A percentile compares a stretch with the other conserved stretches of the same genome.
Conservation (phyloP, 2,797 vertebrate genomes). For the Vespertilio murinus region DNA sequence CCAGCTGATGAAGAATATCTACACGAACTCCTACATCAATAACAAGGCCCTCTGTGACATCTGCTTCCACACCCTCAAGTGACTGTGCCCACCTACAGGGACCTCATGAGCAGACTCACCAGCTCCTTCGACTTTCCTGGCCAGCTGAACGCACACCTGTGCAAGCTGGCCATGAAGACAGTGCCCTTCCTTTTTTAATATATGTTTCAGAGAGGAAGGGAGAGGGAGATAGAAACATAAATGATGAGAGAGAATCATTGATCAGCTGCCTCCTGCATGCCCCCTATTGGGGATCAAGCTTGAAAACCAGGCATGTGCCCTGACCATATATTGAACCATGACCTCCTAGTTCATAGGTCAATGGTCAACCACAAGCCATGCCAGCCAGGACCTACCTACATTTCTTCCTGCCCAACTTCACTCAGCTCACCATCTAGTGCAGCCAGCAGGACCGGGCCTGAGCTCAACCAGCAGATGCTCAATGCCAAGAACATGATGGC, state of each 20-base stretch:
- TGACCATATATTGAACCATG: no score
- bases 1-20: conserved; percentile 89
- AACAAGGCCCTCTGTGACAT: conserved; percentile 88
- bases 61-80: conserved; percentile 90
- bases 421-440: conserved; percentile 84
- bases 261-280: no score
- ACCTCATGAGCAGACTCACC: conserved; percentile 88
- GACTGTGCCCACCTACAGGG: conserved; percentile 75
- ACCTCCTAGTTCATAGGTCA: no score
- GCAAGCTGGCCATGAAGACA: conserved; percentile 90
- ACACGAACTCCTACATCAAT: conserved; percentile 90
- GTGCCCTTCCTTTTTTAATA: conserved; percentile 84
- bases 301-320: no score
- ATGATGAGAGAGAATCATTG: no score
- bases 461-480: conserved; percentile 90
- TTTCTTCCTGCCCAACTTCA: conserved; percentile 90
- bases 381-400: conserved; percentile 82
- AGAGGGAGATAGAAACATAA: no score
- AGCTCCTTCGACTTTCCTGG: conserved; percentile 88
- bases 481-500: conserved; percentile 76
- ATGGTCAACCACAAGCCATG: no score
- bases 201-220: no score
- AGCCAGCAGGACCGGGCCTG: conserved; percentile 89
- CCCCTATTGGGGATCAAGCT: no score
- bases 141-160: conserved; percentile 87